These are phyloP conservation scores for Helicoverpa zea DNA, from an alignment of 1,140 invertebrate species.

Conservation along the genomic window DNA sequence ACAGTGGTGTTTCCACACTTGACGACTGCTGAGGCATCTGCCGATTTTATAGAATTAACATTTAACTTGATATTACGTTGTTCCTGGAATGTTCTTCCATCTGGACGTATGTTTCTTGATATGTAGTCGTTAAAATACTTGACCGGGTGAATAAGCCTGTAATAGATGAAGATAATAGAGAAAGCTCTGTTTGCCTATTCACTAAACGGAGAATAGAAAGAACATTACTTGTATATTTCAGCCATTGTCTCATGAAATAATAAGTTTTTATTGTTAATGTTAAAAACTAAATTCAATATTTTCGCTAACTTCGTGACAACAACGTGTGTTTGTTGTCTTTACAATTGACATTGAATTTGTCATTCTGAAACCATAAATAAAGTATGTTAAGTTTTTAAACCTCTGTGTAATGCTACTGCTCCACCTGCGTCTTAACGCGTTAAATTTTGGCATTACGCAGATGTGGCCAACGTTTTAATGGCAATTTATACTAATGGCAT, in stretches of 20 bases:
- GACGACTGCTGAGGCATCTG: slow-evolving; percentile 76
- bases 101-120: slow-evolving; percentile 69
- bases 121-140: slow-evolving; percentile 81
- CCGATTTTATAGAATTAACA: slow-evolving; percentile 74
- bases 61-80: slow-evolving; percentile 77
- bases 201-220: neutral
- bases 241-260: slow-evolving; percentile 58
- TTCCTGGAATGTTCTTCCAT: slow-evolving; percentile 75
- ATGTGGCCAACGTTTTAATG: no score
- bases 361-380: neutral
- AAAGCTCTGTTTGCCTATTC: neutral
- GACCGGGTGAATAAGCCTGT: slow-evolving; percentile 77
- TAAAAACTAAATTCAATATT: no score
- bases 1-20: slow-evolving; percentile 82
- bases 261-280: no score
- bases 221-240: slow-evolving; percentile 73
- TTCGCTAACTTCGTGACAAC: neutral
- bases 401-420: no score
- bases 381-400: no score
- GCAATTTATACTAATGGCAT: no score
- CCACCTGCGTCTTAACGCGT: no score
- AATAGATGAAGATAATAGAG: slow-evolving; percentile 47
- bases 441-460: no score
- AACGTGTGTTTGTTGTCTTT: neutral
- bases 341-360: neutral